Base-by-base conservation (phyloP, 2,113 vertebrate species). In the Delphinus delphis region DNA sequence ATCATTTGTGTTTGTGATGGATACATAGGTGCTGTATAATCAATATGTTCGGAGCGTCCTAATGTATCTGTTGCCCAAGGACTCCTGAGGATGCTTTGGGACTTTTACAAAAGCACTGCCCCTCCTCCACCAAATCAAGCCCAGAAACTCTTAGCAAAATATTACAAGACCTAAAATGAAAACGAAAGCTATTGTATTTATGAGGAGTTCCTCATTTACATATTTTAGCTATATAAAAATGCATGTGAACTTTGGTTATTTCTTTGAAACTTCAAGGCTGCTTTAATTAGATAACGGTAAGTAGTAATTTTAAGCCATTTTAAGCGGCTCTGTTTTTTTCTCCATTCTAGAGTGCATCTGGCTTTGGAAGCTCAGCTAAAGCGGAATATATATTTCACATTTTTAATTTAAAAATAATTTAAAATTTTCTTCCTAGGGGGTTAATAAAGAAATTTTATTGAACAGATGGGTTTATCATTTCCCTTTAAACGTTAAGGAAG, bases 371-470 rank as follows among this genome's bases (percentile, higher is more conserved):
- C 25, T 97, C 31, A 87, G 50, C 50, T 93, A 44, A 92, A 90
- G 36, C 82, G 26, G 10, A 77, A 9, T 86, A 10, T 86, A 13
- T 81, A 62, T 81, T 95, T 80, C 23, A 90, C 2, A 70, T 80
- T 93, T 96, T 96, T 41, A 71, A 84, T 77, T 93, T 65, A 68
- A 93, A 96, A 88, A 55, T 80, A 58, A 53, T 77, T 79, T 13
- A 65, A 60, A 55, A 31, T 28, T 88, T 55, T 79, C 50, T 94
- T 33, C 17, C 87, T 90, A 28, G 44, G 38, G 93, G 8, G 67
- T 65, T 90, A 85, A 79, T 92, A 62, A 58, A 47, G 13, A 26
- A 7, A 20, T 93, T 71, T 92, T 94, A 17, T 67, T 65, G 9
- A 87, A 53, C 36, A 92, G 4, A 47, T 92, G 28, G 44, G 8